Percentiles rank a stretch among this genome's conserved stretches.
Conservation (phyloP, 2,888 invertebrate genomes). For the Cantharis rufa region DNA sequence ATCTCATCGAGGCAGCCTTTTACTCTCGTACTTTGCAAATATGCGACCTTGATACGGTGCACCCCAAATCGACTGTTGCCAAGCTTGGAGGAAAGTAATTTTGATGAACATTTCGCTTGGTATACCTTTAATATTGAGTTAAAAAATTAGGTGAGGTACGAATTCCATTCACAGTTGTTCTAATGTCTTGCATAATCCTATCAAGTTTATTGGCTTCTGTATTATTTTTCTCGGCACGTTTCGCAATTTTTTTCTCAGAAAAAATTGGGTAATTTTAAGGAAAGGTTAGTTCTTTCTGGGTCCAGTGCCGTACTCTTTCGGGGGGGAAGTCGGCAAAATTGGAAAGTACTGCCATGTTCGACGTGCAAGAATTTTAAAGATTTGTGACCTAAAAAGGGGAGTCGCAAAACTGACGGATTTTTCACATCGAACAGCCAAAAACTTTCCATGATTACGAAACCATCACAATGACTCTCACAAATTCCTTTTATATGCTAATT, state of each 20-base stretch:
- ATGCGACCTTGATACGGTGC: slow-evolving; percentile 48
- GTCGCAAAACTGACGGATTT: neutral
- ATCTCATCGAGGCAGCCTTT: slow-evolving; percentile 17
- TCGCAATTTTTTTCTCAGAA: neutral
- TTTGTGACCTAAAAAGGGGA: neutral
- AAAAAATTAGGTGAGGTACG: slow-evolving; percentile 16
- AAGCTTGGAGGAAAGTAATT: slow-evolving; percentile 51
- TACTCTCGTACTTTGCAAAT: slow-evolving; percentile 46
- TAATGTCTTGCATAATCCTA: neutral
- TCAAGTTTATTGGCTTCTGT: slow-evolving; percentile 1
- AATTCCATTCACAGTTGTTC: slow-evolving; percentile 3
- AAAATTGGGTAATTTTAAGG: neutral
- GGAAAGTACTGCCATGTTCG: neutral
- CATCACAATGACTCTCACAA: neutral
- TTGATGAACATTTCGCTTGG: slow-evolving; percentile 39
- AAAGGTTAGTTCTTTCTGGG: neutral
- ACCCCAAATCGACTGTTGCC: slow-evolving; percentile 48
- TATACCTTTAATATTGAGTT: slow-evolving; percentile 9
- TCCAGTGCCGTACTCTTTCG: neutral
- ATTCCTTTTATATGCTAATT: neutral
- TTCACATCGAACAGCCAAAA: neutral
- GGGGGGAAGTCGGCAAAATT: neutral
- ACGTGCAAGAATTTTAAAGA: neutral
- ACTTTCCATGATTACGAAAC: neutral
- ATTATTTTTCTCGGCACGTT: neutral